Evolutionary conservation across 2,113 vertebrate species (phyloP).

Genomic region (Brachionichthys hirsutus): DNA sequence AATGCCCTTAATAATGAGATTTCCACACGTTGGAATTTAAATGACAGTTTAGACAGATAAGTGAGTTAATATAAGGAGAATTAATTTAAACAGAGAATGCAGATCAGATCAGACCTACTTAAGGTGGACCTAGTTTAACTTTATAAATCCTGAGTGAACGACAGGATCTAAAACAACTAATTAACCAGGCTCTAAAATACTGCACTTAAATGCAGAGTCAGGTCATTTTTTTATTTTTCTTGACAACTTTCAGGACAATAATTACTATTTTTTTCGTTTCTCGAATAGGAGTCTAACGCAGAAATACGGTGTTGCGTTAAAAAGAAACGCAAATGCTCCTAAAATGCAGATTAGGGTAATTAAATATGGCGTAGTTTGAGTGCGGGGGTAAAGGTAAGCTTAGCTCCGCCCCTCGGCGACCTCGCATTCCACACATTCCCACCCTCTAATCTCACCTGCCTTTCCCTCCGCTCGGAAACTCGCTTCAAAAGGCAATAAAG

Average conservation of each 20-base stretch:
- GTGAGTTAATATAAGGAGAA: too few species aligned
- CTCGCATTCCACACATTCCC: conserved; percentile 84
- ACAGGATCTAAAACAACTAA: conserved; percentile 6
- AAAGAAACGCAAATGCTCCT: conserved; percentile 24
- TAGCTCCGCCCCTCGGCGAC: conserved; percentile 62
- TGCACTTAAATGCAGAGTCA: neutral
- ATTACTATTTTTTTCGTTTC: too few species aligned
- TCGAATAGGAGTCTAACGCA: too few species aligned
- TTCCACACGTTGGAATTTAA: neutral
- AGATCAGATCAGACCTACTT: conserved; percentile 19
- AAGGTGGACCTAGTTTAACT: neutral
- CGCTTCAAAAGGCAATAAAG: conserved; percentile 36
- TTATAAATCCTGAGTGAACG: neutral
- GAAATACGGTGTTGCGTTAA: neutral
- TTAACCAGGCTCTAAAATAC: neutral
- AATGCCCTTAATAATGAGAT: conserved; percentile 2
- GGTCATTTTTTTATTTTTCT: too few species aligned
- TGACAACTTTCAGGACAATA: conserved; percentile 1
- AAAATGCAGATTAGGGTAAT: conserved; percentile 49
- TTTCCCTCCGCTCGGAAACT: conserved; percentile 26
- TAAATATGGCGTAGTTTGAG: conserved; percentile 62
- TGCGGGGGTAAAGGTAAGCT: conserved; percentile 50
- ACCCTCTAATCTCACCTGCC: conserved; percentile 81
- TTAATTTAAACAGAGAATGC: neutral
- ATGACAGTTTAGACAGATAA: conserved; percentile 6